These are phyloP conservation scores for Tryphoninae sp. DNA, from an alignment of 2,888 invertebrate species.

Conservation along the genomic window DNA sequence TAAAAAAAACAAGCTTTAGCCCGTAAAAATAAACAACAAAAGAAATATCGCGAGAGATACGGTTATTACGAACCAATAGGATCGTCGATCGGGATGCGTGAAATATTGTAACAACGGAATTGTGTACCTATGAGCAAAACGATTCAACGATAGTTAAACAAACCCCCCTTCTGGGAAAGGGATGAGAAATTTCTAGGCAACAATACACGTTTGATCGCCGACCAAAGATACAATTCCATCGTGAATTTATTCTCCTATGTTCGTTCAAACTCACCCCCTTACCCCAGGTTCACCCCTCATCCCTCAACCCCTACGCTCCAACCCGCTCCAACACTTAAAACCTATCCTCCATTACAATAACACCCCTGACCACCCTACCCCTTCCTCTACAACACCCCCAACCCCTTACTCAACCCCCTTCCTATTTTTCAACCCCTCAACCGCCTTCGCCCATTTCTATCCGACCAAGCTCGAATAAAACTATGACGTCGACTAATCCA, in stretches of 20 bases:
- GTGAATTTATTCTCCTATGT: slow-evolving; percentile 27
- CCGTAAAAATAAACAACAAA: background rate
- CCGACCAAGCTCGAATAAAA: slow-evolving; percentile 14
- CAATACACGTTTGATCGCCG: slow-evolving; percentile 11
- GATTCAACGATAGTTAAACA: slow-evolving; percentile 29
- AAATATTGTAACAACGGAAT: slow-evolving; percentile 37
- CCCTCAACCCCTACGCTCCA: too few species aligned
- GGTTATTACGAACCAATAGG: slow-evolving; percentile 7
- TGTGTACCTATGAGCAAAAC: background rate
- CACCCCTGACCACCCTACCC: too few species aligned
- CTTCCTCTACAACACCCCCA: background rate
- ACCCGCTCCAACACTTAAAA: too few species aligned
- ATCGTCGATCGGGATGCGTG: slow-evolving; percentile 4
- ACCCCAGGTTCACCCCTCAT: too few species aligned
- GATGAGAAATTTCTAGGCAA: background rate
- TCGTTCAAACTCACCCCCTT: background rate
- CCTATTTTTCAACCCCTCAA: background rate
- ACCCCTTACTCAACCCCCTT: too few species aligned
- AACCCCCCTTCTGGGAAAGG: slow-evolving; percentile 1
- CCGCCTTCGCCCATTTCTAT: background rate
- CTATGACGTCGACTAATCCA: background rate
- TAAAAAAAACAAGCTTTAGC: background rate
- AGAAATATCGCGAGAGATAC: slow-evolving; percentile 24
- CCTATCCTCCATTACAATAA: too few species aligned
- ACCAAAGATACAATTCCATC: slow-evolving; percentile 14